Percentiles rank a stretch among this genome's conserved stretches.
Conservation (phyloP, 1,140 invertebrate genomes). For the Ceratina calcarata region DNA sequence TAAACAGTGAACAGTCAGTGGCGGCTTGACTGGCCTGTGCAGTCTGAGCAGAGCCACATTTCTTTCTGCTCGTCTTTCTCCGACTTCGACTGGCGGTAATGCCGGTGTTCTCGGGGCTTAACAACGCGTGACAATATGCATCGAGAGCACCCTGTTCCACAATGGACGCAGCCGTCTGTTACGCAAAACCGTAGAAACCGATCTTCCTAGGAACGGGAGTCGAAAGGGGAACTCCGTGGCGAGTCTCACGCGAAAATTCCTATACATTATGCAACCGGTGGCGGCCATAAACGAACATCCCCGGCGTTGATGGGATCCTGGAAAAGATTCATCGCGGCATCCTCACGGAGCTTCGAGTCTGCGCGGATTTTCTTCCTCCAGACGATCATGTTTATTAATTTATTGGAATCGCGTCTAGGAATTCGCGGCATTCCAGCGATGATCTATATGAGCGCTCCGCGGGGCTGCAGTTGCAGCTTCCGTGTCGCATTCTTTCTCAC, state of each 20-base stretch:
- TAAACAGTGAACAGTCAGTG: constrained; percentile 44
- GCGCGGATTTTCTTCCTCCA: not conserved
- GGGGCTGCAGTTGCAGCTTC: constrained; percentile 25
- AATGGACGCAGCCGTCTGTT: not conserved
- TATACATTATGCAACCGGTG: constrained; percentile 79
- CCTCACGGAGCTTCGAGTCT: not conserved
- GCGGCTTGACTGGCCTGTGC: constrained; percentile 23
- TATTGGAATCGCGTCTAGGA: constrained; percentile 35
- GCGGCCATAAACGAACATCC: constrained; percentile 75
- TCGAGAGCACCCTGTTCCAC: constrained; percentile 59
- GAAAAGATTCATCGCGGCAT: constrained; percentile 9
- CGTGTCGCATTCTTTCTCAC: constrained; percentile 57
- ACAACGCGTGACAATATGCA: constrained; percentile 79
- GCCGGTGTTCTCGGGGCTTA: constrained; percentile 73
- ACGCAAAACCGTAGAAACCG: constrained; percentile 3
- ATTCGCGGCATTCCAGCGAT: constrained; percentile 28
- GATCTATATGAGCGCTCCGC: constrained; percentile 26
- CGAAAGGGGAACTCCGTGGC: constrained; percentile 40
- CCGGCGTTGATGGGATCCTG: constrained; percentile 34
- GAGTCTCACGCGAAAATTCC: constrained; percentile 69
- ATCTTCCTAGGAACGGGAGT: constrained; percentile 32
- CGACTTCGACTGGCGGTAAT: constrained; percentile 67
- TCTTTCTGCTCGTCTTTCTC: constrained; percentile 38
- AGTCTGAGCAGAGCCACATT: constrained; percentile 26
- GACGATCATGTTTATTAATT: constrained; percentile 61